A percentile compares a stretch with the other conserved stretches of the same genome.
Evolutionary conservation across 2,797 vertebrate genomes (phyloP).

Genomic region (Diplodus puntazzo): DNA sequence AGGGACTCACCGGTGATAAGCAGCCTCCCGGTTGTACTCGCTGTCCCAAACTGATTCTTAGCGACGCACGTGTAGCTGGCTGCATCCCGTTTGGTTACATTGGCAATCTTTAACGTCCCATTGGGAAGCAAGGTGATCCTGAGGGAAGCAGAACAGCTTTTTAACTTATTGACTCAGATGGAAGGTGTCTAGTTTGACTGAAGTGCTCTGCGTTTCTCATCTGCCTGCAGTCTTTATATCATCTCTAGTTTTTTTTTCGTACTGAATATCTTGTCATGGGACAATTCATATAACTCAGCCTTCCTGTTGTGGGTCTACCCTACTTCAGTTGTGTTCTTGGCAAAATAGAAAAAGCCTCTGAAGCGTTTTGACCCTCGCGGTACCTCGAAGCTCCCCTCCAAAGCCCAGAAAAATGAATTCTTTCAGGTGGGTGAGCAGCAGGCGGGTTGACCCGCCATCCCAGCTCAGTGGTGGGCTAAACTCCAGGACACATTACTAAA

Average conservation of each 20-base stretch:
- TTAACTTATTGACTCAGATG: slow-evolving; percentile 17
- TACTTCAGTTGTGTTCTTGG: background rate
- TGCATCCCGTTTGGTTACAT: slow-evolving; percentile 90
- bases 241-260: background rate
- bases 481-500: slow-evolving; percentile 31
- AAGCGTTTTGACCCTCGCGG: background rate
- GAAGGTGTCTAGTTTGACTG: background rate
- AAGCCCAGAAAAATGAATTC: slow-evolving; percentile 33
- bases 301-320: background rate
- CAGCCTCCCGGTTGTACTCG: slow-evolving; percentile 89
- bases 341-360: slow-evolving; percentile 3
- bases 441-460: slow-evolving; percentile 33
- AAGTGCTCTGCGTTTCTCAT: slow-evolving; percentile 8
- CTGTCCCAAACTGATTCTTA: slow-evolving; percentile 93
- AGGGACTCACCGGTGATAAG: slow-evolving; percentile 89
- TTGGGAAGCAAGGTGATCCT: slow-evolving; percentile 88
- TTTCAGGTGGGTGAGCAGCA: slow-evolving; percentile 21
- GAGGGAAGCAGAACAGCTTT: slow-evolving; percentile 37
- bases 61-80: slow-evolving; percentile 92
- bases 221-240: background rate
- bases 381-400: slow-evolving; percentile 5
- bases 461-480: slow-evolving; percentile 26
- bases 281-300: background rate
- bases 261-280: background rate
- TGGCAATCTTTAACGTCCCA: slow-evolving; percentile 91